Percentiles rank a stretch among this genome's conserved stretches.
Evolutionary conservation across 2,113 vertebrate genomes (phyloP).

Genomic region (Peucedramus taeniatus): DNA sequence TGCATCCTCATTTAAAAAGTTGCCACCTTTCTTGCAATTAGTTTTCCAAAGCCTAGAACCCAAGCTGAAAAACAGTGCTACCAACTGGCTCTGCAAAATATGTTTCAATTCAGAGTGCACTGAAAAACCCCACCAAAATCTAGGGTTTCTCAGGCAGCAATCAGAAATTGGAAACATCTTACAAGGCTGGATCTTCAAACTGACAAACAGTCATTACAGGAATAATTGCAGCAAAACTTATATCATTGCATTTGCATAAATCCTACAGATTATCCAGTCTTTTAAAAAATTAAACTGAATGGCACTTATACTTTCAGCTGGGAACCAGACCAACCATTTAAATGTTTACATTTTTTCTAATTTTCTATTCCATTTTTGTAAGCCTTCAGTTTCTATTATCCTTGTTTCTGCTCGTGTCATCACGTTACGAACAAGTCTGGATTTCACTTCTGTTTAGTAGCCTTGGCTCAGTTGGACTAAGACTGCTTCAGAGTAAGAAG

Average conservation of each 20-base stretch:
- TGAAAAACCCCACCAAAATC: neutral
- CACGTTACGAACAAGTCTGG: neutral
- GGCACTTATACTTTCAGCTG: neutral
- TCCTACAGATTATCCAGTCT: neutral
- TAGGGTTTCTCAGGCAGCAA: neutral
- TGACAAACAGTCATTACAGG: neutral
- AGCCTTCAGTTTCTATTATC: neutral
- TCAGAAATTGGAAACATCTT: neutral
- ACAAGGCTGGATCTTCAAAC: neutral
- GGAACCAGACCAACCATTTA: neutral
- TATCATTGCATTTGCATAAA: neutral
- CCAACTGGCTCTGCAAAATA: neutral
- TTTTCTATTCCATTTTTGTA: neutral
- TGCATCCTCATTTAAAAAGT: neutral
- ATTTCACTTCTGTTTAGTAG: neutral
- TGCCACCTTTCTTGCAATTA: neutral
- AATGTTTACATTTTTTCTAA: neutral
- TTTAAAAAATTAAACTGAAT: neutral
- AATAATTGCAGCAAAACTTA: neutral
- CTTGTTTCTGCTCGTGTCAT: neutral
- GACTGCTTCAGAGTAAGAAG: neutral
- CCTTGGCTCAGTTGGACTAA: neutral
- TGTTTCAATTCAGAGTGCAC: neutral
- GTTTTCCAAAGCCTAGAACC: neutral
- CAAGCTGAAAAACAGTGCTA: neutral